Evolutionary conservation across 1,140 invertebrate genomes (phyloP), one percentile per base, ranked within the genome.

Genomic region (Onthophagus taurus): DNA sequence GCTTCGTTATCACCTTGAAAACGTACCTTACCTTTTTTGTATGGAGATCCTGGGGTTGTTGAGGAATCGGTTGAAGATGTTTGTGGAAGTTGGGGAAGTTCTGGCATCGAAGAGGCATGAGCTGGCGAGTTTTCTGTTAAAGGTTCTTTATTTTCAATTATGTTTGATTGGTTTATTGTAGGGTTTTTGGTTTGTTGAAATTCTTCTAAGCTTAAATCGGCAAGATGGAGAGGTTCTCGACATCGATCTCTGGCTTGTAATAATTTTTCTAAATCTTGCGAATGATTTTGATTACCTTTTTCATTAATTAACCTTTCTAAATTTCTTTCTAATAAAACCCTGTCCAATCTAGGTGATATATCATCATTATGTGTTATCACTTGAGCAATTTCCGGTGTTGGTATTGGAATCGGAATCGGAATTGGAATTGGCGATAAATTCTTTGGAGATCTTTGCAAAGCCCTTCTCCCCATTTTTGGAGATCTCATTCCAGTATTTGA

Each of bases 81-180:
- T 45, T 54, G 23, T 31, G 50, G 52, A 16, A 50, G 46, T 46
- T 53, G 29, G 53, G 63, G 36, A 18, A 80, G 55, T 61, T 82
- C 77, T 13, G 78, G 78, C 76, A 81, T 76, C 9, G 77, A 79
- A n/a, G 74, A 72, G n/a, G 74, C 71, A 46, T 75, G 74, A 4
- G 59, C 63, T 4, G 70, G 65, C 19, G 59, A 54, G 31, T 49
- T 33, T 8, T 51, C 45, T 26, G 38, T 20, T 12, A 34, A 34
- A n/a, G 34, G 24, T 24, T 45, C 47, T 8, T 49, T 48, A 2
- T 37, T 43, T 11, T 52, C 47, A 17, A 44, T 55, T 19, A 52
- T 48, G 8, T 23, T 11, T 34, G 31, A 48, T 12, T 42, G 49
- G 53, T 62, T 50, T 4, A 57, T 54, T 14, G 55, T 49, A n/a